Conservation (phyloP, 2,888 invertebrate species). For the Parnassius mnemosyne region DNA sequence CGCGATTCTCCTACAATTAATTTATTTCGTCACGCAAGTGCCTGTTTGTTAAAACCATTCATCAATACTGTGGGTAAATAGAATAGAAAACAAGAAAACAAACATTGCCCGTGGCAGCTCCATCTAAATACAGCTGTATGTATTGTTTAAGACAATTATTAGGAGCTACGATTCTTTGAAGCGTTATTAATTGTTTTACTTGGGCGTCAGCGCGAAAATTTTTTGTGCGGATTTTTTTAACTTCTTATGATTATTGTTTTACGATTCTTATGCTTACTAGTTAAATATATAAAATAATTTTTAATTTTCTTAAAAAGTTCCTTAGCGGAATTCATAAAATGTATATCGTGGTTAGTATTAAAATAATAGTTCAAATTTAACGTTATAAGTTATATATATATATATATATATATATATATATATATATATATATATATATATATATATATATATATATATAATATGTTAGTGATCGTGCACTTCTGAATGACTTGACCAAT, state of each 20-base stretch:
- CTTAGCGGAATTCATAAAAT: no score
- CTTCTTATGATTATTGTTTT: neutral
- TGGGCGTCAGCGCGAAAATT: neutral
- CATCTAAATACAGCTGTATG: neutral
- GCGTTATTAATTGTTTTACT: conserved; percentile 13
- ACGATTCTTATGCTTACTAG: neutral
- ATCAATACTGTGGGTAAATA: conserved; percentile 11
- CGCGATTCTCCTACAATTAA: conserved; percentile 30
- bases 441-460: no score
- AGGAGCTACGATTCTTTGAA: conserved; percentile 13
- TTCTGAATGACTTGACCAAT: no score
- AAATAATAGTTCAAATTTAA: no score
- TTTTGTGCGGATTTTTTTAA: neutral
- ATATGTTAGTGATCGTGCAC: no score
- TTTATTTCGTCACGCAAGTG: conserved; percentile 34
- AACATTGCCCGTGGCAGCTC: conserved; percentile 3
- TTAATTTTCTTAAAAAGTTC: neutral
- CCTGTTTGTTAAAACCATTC: conserved; percentile 14
- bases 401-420: no score
- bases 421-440: no score
- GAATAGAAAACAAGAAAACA: conserved; percentile 17
- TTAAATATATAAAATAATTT: neutral
- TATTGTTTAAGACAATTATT: conserved; percentile 14
- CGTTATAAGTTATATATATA: no score
- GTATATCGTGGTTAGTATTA: no score